Evolutionary conservation across 2,888 invertebrate species (phyloP), one percentile per base, ranked within the genome.

Genomic region (Cosmia trapezina): DNA sequence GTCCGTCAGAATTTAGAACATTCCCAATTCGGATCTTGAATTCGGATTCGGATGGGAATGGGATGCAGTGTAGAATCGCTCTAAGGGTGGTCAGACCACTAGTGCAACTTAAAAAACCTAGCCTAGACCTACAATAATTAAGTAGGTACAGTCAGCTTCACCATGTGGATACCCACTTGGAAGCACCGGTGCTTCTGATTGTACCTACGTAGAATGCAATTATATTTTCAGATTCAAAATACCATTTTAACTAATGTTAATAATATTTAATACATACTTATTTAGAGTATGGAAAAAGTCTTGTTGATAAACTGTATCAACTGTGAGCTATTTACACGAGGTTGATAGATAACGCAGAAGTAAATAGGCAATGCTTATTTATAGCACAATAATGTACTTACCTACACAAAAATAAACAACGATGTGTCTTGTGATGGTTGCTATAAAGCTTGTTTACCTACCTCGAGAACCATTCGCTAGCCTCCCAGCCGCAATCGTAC

Each of bases 401-500:
- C 9, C 11, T 47, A 33, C 22, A 56, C 12, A 37, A 68, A 53
- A 57, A 45, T 47, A 47, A 47, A 62, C 11, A 64, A 22, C 8
- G 11, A 4, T 6, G 6, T 37, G 37, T 37, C 37, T 37, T 37
- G 37, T 37, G 37, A 5, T 37, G 4, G 37, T 41, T 47, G 53
- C 53, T 56, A 64, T 80, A 71, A 45, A 33, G 33, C 28, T 28
- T 28, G 28, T 28, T 28, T 28, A 28, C 74, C 73, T 88, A 96
- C 96, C 94, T 96, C 0, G 97, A 97, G 87, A 98, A 95, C 98
- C 98, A 98, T 69, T 97, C 96, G 28, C 97, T 97, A 17, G 97
- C 97, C 80, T 97, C 97, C 73, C 97, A 97, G 0, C 98, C 98
- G 89, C 98, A 98, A 88, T 98, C 97, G 84, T 97, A 95, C 0